phyloP scores from a whole-genome alignment of 2,113 vertebrate genomes.

The Gasterosteus nipponicus region DNA sequence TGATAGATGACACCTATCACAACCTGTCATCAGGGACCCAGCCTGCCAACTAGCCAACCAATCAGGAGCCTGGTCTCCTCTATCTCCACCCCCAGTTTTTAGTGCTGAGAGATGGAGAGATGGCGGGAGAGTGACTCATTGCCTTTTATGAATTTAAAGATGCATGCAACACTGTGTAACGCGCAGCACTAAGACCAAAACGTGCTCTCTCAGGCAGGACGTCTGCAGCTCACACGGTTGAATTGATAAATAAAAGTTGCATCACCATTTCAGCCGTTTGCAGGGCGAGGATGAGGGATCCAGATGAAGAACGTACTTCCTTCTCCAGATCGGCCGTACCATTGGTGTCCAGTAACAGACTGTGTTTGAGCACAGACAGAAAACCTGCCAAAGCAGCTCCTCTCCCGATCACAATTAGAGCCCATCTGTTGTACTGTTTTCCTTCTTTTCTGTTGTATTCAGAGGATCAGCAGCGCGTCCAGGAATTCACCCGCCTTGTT shows the following conservation, averaged over 20 bases:
- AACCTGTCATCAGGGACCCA: slow-evolving; percentile 73
- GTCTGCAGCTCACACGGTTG: neutral
- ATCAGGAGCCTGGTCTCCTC: slow-evolving; percentile 55
- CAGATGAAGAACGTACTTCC: slow-evolving; percentile 30
- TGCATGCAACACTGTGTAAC: slow-evolving; percentile 10
- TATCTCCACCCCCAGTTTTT: slow-evolving; percentile 57
- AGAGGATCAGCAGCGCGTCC: neutral
- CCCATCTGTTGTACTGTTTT: slow-evolving; percentile 48
- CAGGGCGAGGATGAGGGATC: slow-evolving; percentile 47
- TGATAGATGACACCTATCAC: slow-evolving; percentile 79
- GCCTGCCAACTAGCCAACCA: slow-evolving; percentile 66
- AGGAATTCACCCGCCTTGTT: neutral
- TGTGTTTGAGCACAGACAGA: slow-evolving; percentile 56
- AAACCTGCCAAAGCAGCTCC: slow-evolving; percentile 65
- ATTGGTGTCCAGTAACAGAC: slow-evolving; percentile 57
- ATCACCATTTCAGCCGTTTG: neutral
- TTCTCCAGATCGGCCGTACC: slow-evolving; percentile 57
- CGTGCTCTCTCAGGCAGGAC: neutral
- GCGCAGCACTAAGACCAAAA: slow-evolving; percentile 8
- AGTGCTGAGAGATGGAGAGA: slow-evolving; percentile 43
- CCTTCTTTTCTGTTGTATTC: slow-evolving; percentile 17
- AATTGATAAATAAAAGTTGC: slow-evolving; percentile 4
- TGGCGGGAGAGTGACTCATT: slow-evolving; percentile 48
- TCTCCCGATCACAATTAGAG: slow-evolving; percentile 43
- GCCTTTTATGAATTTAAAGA: slow-evolving; percentile 63